Base-by-base conservation (phyloP, 2,888 invertebrate genomes). In the Aricia artaxerxes region DNA sequence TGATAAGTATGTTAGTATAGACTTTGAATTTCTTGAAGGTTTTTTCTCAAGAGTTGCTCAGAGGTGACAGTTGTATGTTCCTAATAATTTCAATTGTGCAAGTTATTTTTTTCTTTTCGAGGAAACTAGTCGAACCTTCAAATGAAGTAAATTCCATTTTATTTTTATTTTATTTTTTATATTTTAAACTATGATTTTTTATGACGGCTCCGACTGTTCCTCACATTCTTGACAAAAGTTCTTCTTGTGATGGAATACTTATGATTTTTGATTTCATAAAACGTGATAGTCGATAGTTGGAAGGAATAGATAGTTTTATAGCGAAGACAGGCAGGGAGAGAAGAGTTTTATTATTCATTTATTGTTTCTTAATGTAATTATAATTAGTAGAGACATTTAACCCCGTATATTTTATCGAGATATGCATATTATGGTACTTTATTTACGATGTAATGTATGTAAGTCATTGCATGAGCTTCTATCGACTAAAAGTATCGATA, bases 1-100 rank as follows among this genome's bases (percentile, higher is more conserved):
- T 94, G 94, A 94, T 94, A 94, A 94, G 94, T 94, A 94, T 91
- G 91, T 93, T 94, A 94, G 93, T 90, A 86, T 90, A 92, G 89
- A 88, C 84, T 86, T 90, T 90, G 88, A 87, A 91, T 91, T 93
- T 92, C 92, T 93, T 91, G 91, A 89, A 88, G 85, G 87, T 83
- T 87, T 84, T 78, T 87, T 87, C 86, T 90, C 89, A 89, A 91
- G 92, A 88, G 86, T 90, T 91, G 93, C 93, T 92, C 92, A 92
- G 91, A 89, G 86, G 88, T 88, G 89, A 88, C 91, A 90, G 88
- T 88, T 87, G 90, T 90, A 90, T 91, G 92, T 93, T 93, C 93
- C 93, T 93, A 91, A 89, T 88, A 84, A 87, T 91, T 91, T 92
- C 91, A 88, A 88, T 88, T 91, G 90, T 91, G 91, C 89, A 90